phyloP scores from a whole-genome alignment of 2,113 vertebrate genomes.

The Bambusicola thoracicus region DNA sequence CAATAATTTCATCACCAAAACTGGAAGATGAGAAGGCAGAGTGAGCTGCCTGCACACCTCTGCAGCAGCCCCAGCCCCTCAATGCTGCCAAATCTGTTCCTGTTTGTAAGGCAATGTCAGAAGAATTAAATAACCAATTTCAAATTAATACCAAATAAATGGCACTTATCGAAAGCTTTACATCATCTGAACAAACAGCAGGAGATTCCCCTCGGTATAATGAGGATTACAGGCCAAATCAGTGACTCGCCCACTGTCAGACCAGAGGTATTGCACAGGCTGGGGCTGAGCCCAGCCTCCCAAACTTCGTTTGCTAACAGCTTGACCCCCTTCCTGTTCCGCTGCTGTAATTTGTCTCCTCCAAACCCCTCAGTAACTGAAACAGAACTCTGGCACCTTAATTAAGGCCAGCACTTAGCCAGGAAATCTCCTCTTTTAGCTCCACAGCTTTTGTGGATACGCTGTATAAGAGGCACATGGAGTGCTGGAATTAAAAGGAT shows the following conservation, averaged over 20 bases:
- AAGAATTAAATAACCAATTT: background rate
- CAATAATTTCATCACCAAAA: background rate
- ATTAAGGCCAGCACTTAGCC: slow-evolving; percentile 2
- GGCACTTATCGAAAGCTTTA: background rate
- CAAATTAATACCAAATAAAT: background rate
- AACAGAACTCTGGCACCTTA: background rate
- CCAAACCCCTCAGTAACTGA: background rate
- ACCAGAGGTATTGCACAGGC: background rate
- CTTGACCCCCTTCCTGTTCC: background rate
- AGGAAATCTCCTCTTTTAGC: background rate
- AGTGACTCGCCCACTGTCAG: background rate
- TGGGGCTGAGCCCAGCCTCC: background rate
- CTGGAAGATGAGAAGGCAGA: background rate
- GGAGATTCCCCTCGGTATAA: background rate
- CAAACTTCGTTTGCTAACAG: background rate
- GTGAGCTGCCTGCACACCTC: background rate
- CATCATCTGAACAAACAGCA: background rate
- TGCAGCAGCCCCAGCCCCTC: background rate
- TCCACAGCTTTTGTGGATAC: background rate
- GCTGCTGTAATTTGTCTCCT: background rate
- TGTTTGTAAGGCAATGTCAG: background rate
- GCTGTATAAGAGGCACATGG: background rate
- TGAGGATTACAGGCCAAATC: background rate
- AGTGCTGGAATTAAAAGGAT: slow-evolving; percentile 34
- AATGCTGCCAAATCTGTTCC: background rate